Evolutionary conservation across 1,140 invertebrate species (phyloP).

Genomic region (Spodoptera frugiperda): DNA sequence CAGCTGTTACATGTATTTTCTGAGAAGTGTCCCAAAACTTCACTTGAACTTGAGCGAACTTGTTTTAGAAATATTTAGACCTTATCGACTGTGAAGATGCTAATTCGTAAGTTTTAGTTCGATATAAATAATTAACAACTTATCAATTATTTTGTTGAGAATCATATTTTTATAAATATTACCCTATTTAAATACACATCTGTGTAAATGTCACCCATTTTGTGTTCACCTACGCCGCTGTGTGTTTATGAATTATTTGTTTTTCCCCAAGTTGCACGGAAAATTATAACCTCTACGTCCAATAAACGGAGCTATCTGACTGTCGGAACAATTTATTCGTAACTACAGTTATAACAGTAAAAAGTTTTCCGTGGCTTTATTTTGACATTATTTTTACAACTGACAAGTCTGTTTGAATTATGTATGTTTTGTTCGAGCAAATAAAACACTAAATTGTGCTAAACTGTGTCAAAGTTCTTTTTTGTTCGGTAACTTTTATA

Average conservation of each 20-base stretch:
- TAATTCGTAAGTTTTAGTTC: no score
- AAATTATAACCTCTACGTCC: conserved; percentile 42
- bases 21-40: background rate
- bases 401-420: background rate
- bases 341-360: conserved; percentile 37
- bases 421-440: background rate
- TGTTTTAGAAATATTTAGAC: background rate
- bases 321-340: conserved; percentile 35
- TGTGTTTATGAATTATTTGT: conserved; percentile 40
- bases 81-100: no score
- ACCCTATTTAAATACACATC: background rate
- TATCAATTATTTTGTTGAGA: no score
- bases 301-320: conserved; percentile 34
- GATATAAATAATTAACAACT: no score
- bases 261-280: conserved; percentile 35
- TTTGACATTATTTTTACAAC: conserved; percentile 23
- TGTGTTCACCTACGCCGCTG: conserved; percentile 26
- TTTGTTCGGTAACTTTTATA: no score
- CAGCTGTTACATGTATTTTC: background rate
- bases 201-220: conserved; percentile 44
- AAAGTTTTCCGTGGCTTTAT: conserved; percentile 30
- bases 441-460: no score
- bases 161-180: no score
- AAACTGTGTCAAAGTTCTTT: no score
- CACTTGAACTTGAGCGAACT: background rate